A percentile compares a stretch with the other conserved stretches of the same genome.
Conservation (phyloP, 2,797 vertebrate genomes). For the Cyclopterus lumpus region DNA sequence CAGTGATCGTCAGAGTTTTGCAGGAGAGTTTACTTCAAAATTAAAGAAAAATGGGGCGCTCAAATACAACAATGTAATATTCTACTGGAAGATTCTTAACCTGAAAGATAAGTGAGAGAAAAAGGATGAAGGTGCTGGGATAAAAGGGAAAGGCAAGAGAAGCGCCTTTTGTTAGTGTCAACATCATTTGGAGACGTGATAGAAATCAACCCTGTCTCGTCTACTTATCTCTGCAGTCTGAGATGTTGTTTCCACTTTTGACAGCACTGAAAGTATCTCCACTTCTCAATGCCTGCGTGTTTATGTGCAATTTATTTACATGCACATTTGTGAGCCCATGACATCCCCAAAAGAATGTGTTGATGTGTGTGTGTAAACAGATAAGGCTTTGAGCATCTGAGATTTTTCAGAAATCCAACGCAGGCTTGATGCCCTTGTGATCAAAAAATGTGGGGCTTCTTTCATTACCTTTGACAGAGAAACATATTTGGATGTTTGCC, state of each 20-base stretch:
- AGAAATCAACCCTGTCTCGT: slow-evolving; percentile 60
- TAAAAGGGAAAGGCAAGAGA: slow-evolving; percentile 57
- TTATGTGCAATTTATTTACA: slow-evolving; percentile 60
- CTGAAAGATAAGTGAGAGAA: slow-evolving; percentile 56
- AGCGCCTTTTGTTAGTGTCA: slow-evolving; percentile 64
- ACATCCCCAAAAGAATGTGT: slow-evolving; percentile 51
- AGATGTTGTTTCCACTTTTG: slow-evolving; percentile 62
- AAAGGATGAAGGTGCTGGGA: slow-evolving; percentile 48
- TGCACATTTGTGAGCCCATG: slow-evolving; percentile 52
- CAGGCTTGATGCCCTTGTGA: slow-evolving; percentile 72
- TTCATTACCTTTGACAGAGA: slow-evolving; percentile 76
- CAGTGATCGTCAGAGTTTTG: slow-evolving; percentile 18
- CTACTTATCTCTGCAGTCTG: slow-evolving; percentile 69
- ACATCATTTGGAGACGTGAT: slow-evolving; percentile 68
- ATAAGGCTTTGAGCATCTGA: slow-evolving; percentile 72
- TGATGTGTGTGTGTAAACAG: slow-evolving; percentile 48
- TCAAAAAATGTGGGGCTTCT: slow-evolving; percentile 76
- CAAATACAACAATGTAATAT: slow-evolving; percentile 43
- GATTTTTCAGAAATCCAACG: slow-evolving; percentile 73
- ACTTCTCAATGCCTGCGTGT: slow-evolving; percentile 42
- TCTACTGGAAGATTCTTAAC: slow-evolving; percentile 37
- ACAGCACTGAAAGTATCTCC: slow-evolving; percentile 52
- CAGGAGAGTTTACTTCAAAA: slow-evolving; percentile 29
- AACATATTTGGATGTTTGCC: slow-evolving; percentile 77
- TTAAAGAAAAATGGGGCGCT: slow-evolving; percentile 36